A percentile compares a stretch with the other conserved stretches of the same genome.
These are phyloP conservation scores for Melanchra persicariae DNA, from an alignment of 2,888 invertebrate genomes.

Conservation along the genomic window DNA sequence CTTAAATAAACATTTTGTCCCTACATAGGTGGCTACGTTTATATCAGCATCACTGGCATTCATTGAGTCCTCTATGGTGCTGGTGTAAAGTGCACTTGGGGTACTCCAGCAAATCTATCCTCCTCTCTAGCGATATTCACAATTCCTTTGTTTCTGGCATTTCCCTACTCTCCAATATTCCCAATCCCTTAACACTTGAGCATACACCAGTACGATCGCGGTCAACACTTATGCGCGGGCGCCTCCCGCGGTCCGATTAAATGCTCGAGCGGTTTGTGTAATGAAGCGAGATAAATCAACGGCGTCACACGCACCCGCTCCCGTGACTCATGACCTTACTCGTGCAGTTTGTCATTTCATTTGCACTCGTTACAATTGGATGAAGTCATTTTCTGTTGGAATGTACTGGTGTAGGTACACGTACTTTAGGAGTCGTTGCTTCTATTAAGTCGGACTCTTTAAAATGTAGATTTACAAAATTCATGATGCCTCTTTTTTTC, in stretches of 20 bases:
- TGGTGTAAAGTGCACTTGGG: too few species aligned
- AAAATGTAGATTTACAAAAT: too few species aligned
- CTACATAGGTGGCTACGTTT: too few species aligned
- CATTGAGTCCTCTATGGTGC: too few species aligned
- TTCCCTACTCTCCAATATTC: neutral
- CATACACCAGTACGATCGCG: conserved; percentile 71
- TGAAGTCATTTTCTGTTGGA: conserved; percentile 63
- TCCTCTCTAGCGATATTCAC: neutral
- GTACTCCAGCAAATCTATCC: too few species aligned
- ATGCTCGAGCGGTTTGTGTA: conserved; percentile 81
- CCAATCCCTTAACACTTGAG: conserved; percentile 51
- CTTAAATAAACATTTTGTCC: too few species aligned
- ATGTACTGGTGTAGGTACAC: conserved; percentile 12
- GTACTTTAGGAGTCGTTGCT: neutral
- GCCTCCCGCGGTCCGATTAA: conserved; percentile 80
- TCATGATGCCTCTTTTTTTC: too few species aligned
- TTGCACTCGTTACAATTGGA: conserved; percentile 67
- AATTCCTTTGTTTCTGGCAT: neutral
- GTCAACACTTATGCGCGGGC: conserved; percentile 75
- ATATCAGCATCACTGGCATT: too few species aligned
- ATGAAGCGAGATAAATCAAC: conserved; percentile 88
- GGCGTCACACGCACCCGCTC: conserved; percentile 81
- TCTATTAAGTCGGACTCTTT: neutral
- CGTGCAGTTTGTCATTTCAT: conserved; percentile 67
- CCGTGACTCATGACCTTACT: conserved; percentile 76